Evolutionary conservation across 2,888 invertebrate genomes (phyloP).

Genomic region (Sceliomorpha sp.): DNA sequence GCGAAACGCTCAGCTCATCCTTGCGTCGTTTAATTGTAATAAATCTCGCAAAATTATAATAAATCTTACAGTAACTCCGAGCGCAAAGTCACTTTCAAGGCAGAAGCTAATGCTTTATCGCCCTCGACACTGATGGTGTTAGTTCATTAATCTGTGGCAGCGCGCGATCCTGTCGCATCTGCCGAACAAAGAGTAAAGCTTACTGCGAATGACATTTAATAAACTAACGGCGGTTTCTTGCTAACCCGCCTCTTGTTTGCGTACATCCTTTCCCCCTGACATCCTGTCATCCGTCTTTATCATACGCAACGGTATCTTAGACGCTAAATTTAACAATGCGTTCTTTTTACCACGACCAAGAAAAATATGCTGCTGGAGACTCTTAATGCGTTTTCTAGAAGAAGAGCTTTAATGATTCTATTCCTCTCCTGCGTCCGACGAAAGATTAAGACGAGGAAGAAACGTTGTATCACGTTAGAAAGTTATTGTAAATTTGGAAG

Average conservation of each 20-base stretch:
- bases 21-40: no score
- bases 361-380: no score
- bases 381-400: no score
- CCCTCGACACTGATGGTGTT: conserved; percentile 45
- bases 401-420: no score
- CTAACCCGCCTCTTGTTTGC: conserved; percentile 61
- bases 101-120: conserved; percentile 40
- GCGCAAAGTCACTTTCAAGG: conserved; percentile 23
- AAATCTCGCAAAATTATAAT: conserved; percentile 22
- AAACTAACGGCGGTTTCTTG: conserved; percentile 71
- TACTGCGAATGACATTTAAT: conserved; percentile 72
- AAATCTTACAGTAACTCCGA: conserved; percentile 24
- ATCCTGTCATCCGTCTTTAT: conserved; percentile 75
- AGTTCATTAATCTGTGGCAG: conserved; percentile 69
- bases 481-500: no score
- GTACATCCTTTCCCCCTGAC: conserved; percentile 54
- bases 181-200: conserved; percentile 69
- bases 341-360: conserved; percentile 1
- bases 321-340: neutral
- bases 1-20: no score
- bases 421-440: no score
- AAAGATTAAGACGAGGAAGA: no score
- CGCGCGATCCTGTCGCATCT: conserved; percentile 62
- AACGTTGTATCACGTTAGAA: no score
- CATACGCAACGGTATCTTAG: conserved; percentile 69